Conservation (phyloP, 2,797 vertebrate genomes). For the Alcedo quadribrachys region DNA sequence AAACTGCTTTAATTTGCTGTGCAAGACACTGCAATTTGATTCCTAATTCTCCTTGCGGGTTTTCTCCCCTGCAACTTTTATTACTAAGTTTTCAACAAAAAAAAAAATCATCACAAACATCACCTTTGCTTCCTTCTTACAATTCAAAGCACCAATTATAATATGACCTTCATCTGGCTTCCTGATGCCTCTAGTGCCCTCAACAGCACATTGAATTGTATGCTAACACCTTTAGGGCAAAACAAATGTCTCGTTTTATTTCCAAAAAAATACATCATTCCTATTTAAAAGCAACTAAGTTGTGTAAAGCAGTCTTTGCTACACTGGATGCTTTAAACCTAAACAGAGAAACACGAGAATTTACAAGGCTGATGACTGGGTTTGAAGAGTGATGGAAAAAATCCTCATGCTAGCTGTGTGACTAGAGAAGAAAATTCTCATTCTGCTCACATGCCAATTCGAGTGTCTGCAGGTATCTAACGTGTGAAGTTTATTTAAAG, state of each 20-base stretch:
- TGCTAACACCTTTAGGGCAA: conserved; percentile 58
- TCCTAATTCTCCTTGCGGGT: conserved; percentile 36
- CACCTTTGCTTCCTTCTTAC: conserved; percentile 63
- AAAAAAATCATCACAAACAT: conserved; percentile 47
- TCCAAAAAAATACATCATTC: background rate
- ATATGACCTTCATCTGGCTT: conserved; percentile 70
- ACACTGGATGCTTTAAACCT: background rate
- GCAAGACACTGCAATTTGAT: conserved; percentile 22
- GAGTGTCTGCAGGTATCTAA: conserved; percentile 17
- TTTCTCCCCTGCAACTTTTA: background rate
- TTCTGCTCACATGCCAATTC: background rate
- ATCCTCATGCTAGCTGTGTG: background rate
- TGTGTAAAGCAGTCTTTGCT: background rate
- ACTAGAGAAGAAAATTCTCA: background rate
- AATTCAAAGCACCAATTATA: conserved; percentile 72
- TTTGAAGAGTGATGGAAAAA: background rate
- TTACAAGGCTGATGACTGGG: background rate
- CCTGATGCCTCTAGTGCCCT: conserved; percentile 24
- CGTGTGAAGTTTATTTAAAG: background rate
- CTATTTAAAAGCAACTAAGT: conserved; percentile 31
- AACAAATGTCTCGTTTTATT: conserved; percentile 29
- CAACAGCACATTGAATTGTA: conserved; percentile 35
- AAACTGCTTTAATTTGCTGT: conserved; percentile 23
- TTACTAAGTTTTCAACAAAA: conserved; percentile 32
- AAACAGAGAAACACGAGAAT: background rate